Percentiles rank a stretch among this genome's conserved stretches.
Conservation (phyloP, 2,797 vertebrate species). For the Bovichtus variegatus region DNA sequence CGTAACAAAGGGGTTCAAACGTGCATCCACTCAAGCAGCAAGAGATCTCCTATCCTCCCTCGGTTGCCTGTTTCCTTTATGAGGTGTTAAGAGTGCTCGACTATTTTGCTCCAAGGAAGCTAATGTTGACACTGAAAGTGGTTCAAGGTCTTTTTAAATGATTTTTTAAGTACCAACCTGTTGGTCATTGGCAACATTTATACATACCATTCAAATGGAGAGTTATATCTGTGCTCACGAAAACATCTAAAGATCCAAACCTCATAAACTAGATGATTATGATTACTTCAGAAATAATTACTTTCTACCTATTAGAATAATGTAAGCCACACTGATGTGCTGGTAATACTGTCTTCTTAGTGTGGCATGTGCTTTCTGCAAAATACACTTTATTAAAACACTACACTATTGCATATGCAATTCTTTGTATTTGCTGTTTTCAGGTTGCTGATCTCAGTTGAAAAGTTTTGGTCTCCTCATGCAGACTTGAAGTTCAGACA, state of each 20-base stretch:
- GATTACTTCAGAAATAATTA: not conserved
- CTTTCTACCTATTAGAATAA: not conserved
- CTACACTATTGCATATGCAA: not conserved
- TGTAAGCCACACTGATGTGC: not conserved
- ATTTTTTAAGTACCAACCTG: slow-evolving; percentile 21
- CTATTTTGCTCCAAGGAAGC: slow-evolving; percentile 31
- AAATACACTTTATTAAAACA: not conserved
- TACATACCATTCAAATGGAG: not conserved
- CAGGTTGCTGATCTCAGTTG: slow-evolving; percentile 72
- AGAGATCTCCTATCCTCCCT: slow-evolving; percentile 47
- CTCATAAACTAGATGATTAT: not conserved
- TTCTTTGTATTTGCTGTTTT: slow-evolving; percentile 54
- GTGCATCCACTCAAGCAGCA: slow-evolving; percentile 71
- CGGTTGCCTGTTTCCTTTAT: slow-evolving; percentile 44
- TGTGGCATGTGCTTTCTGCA: not conserved
- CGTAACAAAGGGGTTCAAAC: slow-evolving; percentile 76
- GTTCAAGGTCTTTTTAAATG: slow-evolving; percentile 23
- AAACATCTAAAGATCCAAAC: not conserved
- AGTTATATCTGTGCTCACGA: not conserved
- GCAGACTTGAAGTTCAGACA: slow-evolving; percentile 76
- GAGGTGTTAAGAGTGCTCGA: slow-evolving; percentile 18
- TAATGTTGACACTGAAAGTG: slow-evolving; percentile 25
- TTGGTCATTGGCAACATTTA: slow-evolving; percentile 17
- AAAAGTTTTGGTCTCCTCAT: slow-evolving; percentile 69
- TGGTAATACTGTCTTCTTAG: not conserved